Evolutionary conservation across 2,113 vertebrate genomes (phyloP).

Genomic region (Catharus fuscescens): DNA sequence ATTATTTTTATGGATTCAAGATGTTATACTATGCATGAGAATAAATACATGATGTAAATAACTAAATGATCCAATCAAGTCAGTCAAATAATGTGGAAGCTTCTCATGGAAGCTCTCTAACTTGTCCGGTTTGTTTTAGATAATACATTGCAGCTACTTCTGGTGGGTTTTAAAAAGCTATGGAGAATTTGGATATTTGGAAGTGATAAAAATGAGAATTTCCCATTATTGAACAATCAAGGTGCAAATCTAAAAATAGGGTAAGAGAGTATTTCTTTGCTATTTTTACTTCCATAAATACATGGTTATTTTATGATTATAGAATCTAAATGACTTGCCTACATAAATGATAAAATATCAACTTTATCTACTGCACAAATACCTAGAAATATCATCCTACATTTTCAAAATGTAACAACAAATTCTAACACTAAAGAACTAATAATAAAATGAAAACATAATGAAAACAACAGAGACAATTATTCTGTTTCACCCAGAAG

Average conservation of each 20-base stretch:
- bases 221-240: neutral
- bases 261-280: neutral
- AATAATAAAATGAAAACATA: neutral
- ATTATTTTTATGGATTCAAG: neutral
- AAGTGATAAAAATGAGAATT: neutral
- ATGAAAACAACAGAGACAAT: neutral
- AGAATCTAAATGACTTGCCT: neutral
- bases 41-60: neutral
- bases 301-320: neutral
- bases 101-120: neutral
- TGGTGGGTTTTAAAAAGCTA: neutral
- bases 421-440: neutral
- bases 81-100: rapidly evolving
- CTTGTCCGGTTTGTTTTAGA: neutral
- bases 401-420: neutral
- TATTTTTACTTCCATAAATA: neutral
- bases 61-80: neutral
- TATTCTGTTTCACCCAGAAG: neutral
- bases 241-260: neutral
- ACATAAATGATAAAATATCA: neutral
- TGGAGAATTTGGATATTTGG: neutral
- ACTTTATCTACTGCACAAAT: neutral
- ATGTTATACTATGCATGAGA: neutral
- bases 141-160: neutral
- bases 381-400: neutral